Base-by-base conservation (phyloP, 2,113 vertebrate species). In the Pollimyrus isidori region DNA sequence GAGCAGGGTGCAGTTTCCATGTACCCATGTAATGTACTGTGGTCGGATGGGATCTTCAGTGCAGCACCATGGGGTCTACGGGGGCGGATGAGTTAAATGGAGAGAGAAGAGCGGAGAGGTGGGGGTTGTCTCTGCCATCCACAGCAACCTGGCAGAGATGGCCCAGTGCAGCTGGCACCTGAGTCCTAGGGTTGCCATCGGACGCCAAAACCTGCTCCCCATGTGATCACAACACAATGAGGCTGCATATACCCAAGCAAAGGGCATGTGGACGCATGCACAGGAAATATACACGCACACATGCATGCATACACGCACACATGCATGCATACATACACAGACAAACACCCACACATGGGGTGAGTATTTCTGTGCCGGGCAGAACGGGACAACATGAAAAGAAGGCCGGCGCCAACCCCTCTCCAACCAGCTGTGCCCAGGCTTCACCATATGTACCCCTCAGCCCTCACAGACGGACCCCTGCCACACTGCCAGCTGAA, bases 381-480 rank as follows among this genome's bases (percentile, higher is more conserved):
- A 87, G 85, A 52, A 30, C 15, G 15, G 26, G 26, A 50, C 49
- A 21, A 87, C 85, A 21, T 53, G 85, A 87, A 87, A 87, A 87
- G 85, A 50, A 50, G 13, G 30, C 30, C n/a, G 50, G 85, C 30
- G 17, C 49, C 85, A 87, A 87, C 26, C 30, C 26, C 26, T 87
- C 85, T 87, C 10, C 53, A 53, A 87, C 53, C 87, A 87, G 87
- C 87, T 87, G 87, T 87, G 56, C 87, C 56, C 87, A 45, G 87
- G 56, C 87, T 87, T 42, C 53, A 39, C 87, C 87, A 87, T 87
- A 87, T 87, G 87, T 50, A 65, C 17, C 56, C 56, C 87, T 62
- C 87, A 62, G 52, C 30, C 39, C 35, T 87, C 56, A 62, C 26
- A n/a, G 56, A 39, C 85, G 48, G 50, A 87, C 50, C 50, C 85